Percentiles rank a stretch among this genome's conserved stretches.
Evolutionary conservation across 1,140 invertebrate species (phyloP).

Genomic region (Drosophila watanabei): DNA sequence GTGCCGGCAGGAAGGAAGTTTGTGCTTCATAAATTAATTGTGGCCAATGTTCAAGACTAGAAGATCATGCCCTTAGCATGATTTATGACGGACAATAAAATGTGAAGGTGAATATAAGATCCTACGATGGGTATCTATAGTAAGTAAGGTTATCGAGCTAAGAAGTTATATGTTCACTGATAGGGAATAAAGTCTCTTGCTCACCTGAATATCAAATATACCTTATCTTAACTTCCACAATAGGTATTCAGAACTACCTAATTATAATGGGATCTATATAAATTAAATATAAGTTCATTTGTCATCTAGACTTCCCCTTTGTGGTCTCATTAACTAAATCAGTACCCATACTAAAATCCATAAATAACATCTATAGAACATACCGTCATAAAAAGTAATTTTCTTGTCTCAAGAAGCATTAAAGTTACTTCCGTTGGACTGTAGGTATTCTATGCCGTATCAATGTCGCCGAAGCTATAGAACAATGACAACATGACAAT

Average conservation of each 20-base stretch:
- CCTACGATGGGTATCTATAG: neutral
- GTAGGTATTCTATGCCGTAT: conserved; percentile 8
- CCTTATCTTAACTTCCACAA: neutral
- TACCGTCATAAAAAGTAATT: conserved; percentile 1
- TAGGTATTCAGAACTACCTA: neutral
- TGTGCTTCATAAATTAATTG: conserved; percentile 81
- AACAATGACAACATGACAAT: conserved; percentile 29
- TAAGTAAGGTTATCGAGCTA: neutral
- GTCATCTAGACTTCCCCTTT: neutral
- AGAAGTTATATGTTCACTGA: neutral
- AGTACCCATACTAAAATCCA: neutral
- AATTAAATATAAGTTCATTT: neutral
- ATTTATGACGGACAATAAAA: conserved; percentile 30
- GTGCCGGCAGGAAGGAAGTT: conserved; percentile 74
- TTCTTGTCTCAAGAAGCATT: neutral
- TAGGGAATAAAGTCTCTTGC: neutral
- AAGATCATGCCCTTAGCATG: conserved; percentile 33
- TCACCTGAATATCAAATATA: neutral
- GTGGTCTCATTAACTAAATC: neutral
- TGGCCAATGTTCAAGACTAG: conserved; percentile 62
- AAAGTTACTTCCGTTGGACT: conserved; percentile 23
- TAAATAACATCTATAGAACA: neutral
- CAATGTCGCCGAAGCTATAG: conserved; percentile 39
- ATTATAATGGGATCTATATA: neutral
- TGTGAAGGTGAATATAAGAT: conserved; percentile 1